Conservation (phyloP, 2,113 vertebrate genomes). For the Crocuta crocuta region DNA sequence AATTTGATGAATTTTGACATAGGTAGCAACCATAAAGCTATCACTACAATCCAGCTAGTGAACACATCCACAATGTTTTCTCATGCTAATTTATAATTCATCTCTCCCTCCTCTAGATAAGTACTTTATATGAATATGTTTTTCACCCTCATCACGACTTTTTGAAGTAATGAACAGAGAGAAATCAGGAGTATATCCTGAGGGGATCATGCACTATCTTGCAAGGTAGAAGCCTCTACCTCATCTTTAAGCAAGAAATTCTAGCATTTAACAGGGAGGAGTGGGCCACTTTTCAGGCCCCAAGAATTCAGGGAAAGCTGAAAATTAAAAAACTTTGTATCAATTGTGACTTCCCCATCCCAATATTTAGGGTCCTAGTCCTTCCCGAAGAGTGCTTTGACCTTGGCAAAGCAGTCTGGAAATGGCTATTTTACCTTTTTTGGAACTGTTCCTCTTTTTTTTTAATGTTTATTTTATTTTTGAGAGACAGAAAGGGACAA, state of each 20-base stretch:
- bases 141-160: not conserved
- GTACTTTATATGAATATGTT: not conserved
- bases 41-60: not conserved
- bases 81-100: not conserved
- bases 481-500: no score
- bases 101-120: not conserved
- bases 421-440: not conserved
- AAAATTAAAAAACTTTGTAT: not conserved
- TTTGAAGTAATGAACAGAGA: not conserved
- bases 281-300: not conserved
- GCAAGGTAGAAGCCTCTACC: not conserved
- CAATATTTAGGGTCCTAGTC: not conserved
- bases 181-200: not conserved
- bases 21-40: not conserved
- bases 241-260: not conserved
- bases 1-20: not conserved
- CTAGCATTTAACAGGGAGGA: not conserved
- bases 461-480: no score
- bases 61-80: not conserved
- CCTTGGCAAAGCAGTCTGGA: not conserved
- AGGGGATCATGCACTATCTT: not conserved
- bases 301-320: not conserved
- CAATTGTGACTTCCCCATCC: not conserved
- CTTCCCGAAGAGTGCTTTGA: not conserved
- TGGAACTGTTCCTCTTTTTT: not conserved